Conservation (phyloP, 2,113 vertebrate genomes). For the Galemys pyrenaicus region DNA sequence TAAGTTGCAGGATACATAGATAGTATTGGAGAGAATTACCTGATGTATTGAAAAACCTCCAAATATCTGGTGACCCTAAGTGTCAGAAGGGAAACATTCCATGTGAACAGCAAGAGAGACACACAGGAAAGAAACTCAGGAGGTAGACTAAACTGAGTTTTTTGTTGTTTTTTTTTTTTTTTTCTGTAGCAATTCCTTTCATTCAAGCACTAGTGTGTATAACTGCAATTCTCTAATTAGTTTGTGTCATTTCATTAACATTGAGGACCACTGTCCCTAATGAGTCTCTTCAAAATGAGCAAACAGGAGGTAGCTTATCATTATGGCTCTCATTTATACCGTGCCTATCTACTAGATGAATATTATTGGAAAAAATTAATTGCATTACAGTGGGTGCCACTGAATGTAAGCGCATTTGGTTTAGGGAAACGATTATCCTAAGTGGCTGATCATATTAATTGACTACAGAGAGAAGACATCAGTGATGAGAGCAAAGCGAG, state of each 20-base stretch:
- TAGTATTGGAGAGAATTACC: neutral
- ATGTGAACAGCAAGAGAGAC: neutral
- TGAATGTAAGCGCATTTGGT: constrained; percentile 9
- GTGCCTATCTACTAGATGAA: constrained; percentile 26
- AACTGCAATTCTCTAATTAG: constrained; percentile 25
- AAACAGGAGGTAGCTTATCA: constrained; percentile 40
- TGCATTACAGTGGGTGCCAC: constrained; percentile 31
- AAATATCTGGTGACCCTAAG: neutral
- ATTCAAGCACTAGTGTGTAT: neutral
- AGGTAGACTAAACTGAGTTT: neutral
- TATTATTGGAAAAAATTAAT: constrained; percentile 61
- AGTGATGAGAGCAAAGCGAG: neutral
- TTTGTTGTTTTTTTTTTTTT: neutral
- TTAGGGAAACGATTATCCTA: constrained; percentile 44
- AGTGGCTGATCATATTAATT: constrained; percentile 38
- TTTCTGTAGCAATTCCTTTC: neutral
- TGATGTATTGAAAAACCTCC: neutral
- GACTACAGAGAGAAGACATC: neutral
- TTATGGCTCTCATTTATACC: constrained; percentile 3
- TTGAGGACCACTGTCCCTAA: constrained; percentile 61
- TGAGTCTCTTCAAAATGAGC: constrained; percentile 56
- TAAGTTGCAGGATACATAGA: neutral
- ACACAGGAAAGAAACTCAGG: neutral
- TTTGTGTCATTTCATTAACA: constrained; percentile 57
- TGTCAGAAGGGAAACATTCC: neutral